phyloP scores from a whole-genome alignment of 2,113 vertebrate genomes.

The Pluvianellus socialis region DNA sequence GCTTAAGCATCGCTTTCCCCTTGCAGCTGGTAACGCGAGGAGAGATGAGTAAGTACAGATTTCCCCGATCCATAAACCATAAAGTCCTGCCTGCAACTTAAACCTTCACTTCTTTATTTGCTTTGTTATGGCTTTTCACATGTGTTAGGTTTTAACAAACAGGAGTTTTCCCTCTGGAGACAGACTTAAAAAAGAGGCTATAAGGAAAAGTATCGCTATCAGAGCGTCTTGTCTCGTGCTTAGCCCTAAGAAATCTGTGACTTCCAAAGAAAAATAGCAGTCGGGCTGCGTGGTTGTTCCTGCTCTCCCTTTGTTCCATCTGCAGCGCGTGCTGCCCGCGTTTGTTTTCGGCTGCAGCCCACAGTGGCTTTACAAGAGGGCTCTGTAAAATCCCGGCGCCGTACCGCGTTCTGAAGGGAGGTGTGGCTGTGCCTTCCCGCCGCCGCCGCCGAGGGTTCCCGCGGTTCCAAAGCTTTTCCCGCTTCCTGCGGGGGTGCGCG shows the following conservation, averaged over 20 bases:
- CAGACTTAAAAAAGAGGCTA: conserved; percentile 5
- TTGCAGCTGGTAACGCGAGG: conserved; percentile 27
- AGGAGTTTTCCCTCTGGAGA: conserved; percentile 63
- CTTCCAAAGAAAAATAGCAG: conserved; percentile 29
- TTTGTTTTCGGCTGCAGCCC: not conserved
- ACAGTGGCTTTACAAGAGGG: not conserved
- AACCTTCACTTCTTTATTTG: conserved; percentile 36
- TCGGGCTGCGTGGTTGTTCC: conserved; percentile 8
- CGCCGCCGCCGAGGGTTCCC: not conserved
- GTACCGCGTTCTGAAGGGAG: not conserved
- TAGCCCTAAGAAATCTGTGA: conserved; percentile 48
- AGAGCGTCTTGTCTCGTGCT: conserved; percentile 2
- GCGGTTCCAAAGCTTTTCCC: fast-evolving
- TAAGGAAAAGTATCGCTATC: conserved; percentile 34
- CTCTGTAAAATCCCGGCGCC: not conserved
- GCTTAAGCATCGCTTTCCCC: conserved; percentile 57
- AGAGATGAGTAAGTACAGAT: conserved; percentile 42
- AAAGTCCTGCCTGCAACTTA: conserved; percentile 68
- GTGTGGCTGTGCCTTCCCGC: not conserved
- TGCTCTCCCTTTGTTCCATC: not conserved
- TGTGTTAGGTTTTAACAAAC: conserved; percentile 59
- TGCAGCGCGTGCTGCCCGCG: not conserved
- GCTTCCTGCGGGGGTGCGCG: fast-evolving
- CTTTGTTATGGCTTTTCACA: conserved; percentile 64
- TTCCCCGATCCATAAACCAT: conserved; percentile 52